Conservation (phyloP, 1,140 invertebrate species). For the Drosophila pruinosa region DNA sequence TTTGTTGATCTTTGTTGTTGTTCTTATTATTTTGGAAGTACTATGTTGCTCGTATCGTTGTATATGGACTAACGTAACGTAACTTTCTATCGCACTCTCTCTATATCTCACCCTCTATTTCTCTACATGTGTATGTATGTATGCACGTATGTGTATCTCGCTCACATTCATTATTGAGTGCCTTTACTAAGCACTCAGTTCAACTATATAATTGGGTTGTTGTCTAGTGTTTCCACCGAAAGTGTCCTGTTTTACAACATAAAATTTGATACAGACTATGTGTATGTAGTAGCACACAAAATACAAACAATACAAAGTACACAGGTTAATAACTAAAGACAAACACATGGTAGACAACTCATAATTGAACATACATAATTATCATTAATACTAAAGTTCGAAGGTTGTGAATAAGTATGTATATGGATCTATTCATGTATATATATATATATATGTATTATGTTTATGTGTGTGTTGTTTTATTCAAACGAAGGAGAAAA, state of each 20-base stretch:
- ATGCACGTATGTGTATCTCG: neutral
- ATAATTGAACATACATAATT: conserved; percentile 32
- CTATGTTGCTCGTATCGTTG: conserved; percentile 73
- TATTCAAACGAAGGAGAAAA: conserved; percentile 25
- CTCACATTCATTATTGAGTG: conserved; percentile 16
- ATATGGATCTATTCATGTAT: conserved; percentile 1
- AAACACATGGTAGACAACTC: conserved; percentile 1
- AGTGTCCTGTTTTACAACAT: conserved; percentile 41
- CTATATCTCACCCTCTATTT: neutral
- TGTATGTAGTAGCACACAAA: conserved; percentile 17
- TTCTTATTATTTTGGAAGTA: conserved; percentile 61
- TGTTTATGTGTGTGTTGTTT: conserved; percentile 3
- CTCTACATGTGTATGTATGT: neutral
- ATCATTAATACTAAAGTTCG: conserved; percentile 34
- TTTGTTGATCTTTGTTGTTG: conserved; percentile 14
- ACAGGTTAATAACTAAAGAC: conserved; percentile 21
- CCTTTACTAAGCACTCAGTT: conserved; percentile 27
- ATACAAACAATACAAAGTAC: conserved; percentile 25
- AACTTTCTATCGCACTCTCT: conserved; percentile 16
- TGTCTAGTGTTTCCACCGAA: conserved; percentile 60
- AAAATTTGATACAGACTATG: conserved; percentile 15
- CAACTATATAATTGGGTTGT: conserved; percentile 40
- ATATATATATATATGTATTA: neutral
- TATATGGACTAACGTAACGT: conserved; percentile 53
- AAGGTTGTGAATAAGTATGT: conserved; percentile 4